Evolutionary conservation across 2,888 invertebrate genomes (phyloP).

Genomic region (Sinodicranocentrus sp.): DNA sequence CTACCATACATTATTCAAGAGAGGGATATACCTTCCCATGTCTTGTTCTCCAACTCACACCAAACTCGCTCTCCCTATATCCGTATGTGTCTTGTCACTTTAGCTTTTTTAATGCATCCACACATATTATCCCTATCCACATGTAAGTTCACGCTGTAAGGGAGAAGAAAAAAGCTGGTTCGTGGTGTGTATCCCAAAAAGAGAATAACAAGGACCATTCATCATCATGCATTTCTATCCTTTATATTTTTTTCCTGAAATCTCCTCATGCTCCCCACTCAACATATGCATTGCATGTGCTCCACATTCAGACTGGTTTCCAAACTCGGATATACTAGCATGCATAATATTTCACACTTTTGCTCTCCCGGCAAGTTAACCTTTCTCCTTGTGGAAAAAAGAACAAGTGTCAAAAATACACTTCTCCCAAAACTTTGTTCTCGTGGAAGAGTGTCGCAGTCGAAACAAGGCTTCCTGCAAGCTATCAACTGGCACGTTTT

Average conservation of each 20-base stretch:
- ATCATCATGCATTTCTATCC: constrained; percentile 36
- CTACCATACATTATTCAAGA: constrained; percentile 52
- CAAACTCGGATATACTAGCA: constrained; percentile 3
- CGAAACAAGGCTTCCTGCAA: too few relatives aligned
- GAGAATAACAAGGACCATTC: constrained; percentile 37
- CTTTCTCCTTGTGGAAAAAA: constrained; percentile 46
- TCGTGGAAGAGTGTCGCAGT: too few relatives aligned
- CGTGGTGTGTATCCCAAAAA: neutral
- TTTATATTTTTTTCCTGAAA: neutral
- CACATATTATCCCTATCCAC: too few relatives aligned
- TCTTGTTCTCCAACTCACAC: constrained; percentile 31
- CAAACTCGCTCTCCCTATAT: constrained; percentile 35
- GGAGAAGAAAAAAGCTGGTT: neutral
- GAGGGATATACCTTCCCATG: constrained; percentile 18
- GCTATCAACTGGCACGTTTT: too few relatives aligned
- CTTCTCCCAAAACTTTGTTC: neutral
- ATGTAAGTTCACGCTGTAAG: too few relatives aligned
- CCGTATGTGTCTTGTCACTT: constrained; percentile 68
- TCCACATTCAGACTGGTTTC: too few relatives aligned
- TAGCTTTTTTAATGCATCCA: neutral
- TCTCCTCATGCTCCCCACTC: neutral
- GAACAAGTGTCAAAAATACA: constrained; percentile 68
- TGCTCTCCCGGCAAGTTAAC: constrained; percentile 65
- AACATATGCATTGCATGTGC: constrained; percentile 49
- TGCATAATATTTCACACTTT: constrained; percentile 62